phyloP scores from a whole-genome alignment of 2,113 vertebrate species.

The Tragelaphus buxtoni region DNA sequence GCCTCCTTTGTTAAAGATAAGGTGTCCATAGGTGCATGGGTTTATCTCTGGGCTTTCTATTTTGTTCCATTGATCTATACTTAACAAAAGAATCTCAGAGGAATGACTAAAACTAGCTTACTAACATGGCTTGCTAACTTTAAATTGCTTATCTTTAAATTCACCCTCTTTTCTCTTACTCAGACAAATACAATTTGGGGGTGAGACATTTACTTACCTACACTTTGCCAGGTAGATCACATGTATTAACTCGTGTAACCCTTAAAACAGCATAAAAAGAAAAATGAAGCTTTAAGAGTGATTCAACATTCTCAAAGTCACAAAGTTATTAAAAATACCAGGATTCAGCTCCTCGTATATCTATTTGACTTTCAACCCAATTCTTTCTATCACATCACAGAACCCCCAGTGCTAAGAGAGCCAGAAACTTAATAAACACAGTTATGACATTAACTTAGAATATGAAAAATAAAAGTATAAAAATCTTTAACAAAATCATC shows the following conservation, averaged over 20 bases:
- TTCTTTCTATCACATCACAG: not conserved
- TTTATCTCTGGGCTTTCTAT: too few relatives aligned
- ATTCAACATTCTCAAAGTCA: not conserved
- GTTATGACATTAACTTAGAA: not conserved
- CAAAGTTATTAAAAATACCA: not conserved
- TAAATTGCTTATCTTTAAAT: not conserved
- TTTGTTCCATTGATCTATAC: too few relatives aligned
- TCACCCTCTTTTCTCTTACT: not conserved
- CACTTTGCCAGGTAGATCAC: not conserved
- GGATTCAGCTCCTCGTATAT: not conserved
- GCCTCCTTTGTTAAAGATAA: too few relatives aligned
- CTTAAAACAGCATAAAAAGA: not conserved
- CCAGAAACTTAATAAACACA: not conserved
- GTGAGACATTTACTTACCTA: not conserved
- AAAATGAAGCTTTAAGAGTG: not conserved
- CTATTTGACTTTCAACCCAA: not conserved
- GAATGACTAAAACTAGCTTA: not conserved
- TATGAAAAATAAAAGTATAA: not conserved
- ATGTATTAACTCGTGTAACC: not conserved
- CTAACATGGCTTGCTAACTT: not conserved
- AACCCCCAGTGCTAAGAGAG: not conserved
- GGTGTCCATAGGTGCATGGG: too few relatives aligned
- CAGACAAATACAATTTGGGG: not conserved
- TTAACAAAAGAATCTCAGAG: not conserved
- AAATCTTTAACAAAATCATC: not conserved